Evolutionary conservation across 1,140 invertebrate genomes (phyloP).

Genomic region (Agrilus planipennis): DNA sequence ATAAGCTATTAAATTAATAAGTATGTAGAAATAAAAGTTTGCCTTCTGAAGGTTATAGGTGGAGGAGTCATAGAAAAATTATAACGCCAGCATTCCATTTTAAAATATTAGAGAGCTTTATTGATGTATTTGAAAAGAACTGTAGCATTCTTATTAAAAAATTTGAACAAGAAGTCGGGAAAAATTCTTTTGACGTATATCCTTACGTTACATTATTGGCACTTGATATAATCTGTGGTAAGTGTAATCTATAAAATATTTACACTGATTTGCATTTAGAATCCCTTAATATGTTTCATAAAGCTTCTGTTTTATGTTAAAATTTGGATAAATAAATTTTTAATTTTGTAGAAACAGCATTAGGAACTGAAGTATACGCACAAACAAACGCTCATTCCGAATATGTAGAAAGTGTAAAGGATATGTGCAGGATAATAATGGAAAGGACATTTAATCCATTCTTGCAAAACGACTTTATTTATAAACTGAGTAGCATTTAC

Average conservation of each 20-base stretch:
- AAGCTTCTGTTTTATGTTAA: background rate
- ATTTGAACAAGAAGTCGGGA: slow-evolving; percentile 37
- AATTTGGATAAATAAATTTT: slow-evolving; percentile 3
- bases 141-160: slow-evolving; percentile 51
- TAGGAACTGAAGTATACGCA: slow-evolving; percentile 54
- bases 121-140: slow-evolving; percentile 72
- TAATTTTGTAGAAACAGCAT: slow-evolving; percentile 45
- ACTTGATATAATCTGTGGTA: slow-evolving; percentile 77
- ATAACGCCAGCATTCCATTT: slow-evolving; percentile 84
- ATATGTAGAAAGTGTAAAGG: slow-evolving; percentile 61
- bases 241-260: slow-evolving; percentile 25
- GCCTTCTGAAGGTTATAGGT: slow-evolving; percentile 44
- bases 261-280: background rate
- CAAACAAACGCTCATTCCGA: slow-evolving; percentile 56
- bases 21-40: background rate
- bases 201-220: slow-evolving; percentile 66
- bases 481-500: slow-evolving; percentile 18
- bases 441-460: slow-evolving; percentile 33
- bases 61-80: slow-evolving; percentile 49
- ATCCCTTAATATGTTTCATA: background rate
- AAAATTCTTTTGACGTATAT: slow-evolving; percentile 53
- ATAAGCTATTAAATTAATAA: background rate
- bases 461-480: slow-evolving; percentile 14
- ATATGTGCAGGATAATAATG: slow-evolving; percentile 34
- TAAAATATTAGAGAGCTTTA: slow-evolving; percentile 71